phyloP scores from a whole-genome alignment of 2,113 vertebrate species.

The Nycticorax nycticorax region DNA sequence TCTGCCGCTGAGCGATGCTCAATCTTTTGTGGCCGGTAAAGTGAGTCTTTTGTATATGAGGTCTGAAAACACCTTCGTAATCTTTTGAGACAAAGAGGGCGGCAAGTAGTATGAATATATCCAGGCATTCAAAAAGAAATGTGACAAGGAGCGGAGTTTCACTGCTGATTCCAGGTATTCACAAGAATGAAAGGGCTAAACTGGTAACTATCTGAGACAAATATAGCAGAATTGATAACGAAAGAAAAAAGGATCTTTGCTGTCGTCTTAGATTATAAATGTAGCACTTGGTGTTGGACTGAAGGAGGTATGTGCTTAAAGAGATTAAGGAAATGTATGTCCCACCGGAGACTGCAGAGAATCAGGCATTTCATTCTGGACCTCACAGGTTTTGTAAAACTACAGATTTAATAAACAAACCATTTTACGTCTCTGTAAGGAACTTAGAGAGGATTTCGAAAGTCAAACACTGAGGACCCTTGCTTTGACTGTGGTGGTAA shows the following conservation, averaged over 20 bases:
- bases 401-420: conserved; percentile 75
- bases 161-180: neutral
- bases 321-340: conserved; percentile 52
- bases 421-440: conserved; percentile 71
- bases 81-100: neutral
- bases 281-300: conserved; percentile 6
- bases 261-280: neutral
- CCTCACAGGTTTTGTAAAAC: conserved; percentile 72
- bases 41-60: neutral
- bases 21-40: neutral
- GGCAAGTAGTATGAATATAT: neutral
- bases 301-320: conserved; percentile 23
- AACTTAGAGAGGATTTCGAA: conserved; percentile 76
- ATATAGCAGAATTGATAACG: neutral
- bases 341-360: neutral
- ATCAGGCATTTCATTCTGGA: conserved; percentile 39
- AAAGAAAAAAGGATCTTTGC: neutral
- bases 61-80: neutral
- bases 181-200: neutral
- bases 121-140: neutral
- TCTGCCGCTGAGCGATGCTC: neutral
- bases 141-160: neutral
- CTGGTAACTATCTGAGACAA: neutral
- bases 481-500: conserved; percentile 72
- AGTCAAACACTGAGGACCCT: conserved; percentile 77